Base-by-base conservation (phyloP, 2,797 vertebrate species). In the Microctenopoma steveboyesi region DNA sequence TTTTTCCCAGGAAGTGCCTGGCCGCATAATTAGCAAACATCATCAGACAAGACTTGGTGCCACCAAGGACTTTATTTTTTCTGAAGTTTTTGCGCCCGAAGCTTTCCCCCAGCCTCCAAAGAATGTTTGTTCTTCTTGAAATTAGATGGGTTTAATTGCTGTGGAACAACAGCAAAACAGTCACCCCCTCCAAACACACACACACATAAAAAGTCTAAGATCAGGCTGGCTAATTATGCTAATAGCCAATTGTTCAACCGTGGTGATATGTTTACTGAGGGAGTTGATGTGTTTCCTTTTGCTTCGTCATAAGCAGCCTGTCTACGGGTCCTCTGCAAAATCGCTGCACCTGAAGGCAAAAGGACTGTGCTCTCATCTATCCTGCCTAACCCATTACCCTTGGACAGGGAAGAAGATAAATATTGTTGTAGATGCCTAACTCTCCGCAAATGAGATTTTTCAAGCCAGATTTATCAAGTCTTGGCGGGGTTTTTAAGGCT, bases 121-220 rank as follows among this genome's bases (percentile, higher is more conserved):
- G 95, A 96, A 95, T 99, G 96, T 98, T 98, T 98, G 96, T 95
- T 95, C 96, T 97, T 95, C 95, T 94, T 94, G 95, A 96, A 96
- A 98, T 98, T 96, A 95, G 95, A 99, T 96, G 96, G 95, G 94
- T 98, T 98, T 98, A 97, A 98, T 98, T 97, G 96, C 97, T 96
- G 95, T 95, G 95, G 88, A 93, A 92, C 89, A 93, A 86, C 83
- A 96, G 82, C 81, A 95, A 95, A 96, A 95, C 93, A 89, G 92
- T 92, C 82, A 45, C 71, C 49, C 71, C 59, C 69, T 7, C 65
- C 69, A 65, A 28, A 61, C 71, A 64, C 64, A 62, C 64, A 52
- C 65, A 64, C 56, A 74, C 65, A 64, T 47, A 85, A 80, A 91
- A 88, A 89, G 88, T 90, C 87, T 96, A 95, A 97, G 94, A 97